Evolutionary conservation across 2,797 vertebrate species (phyloP).

Genomic region (Micrastur ruficollis): DNA sequence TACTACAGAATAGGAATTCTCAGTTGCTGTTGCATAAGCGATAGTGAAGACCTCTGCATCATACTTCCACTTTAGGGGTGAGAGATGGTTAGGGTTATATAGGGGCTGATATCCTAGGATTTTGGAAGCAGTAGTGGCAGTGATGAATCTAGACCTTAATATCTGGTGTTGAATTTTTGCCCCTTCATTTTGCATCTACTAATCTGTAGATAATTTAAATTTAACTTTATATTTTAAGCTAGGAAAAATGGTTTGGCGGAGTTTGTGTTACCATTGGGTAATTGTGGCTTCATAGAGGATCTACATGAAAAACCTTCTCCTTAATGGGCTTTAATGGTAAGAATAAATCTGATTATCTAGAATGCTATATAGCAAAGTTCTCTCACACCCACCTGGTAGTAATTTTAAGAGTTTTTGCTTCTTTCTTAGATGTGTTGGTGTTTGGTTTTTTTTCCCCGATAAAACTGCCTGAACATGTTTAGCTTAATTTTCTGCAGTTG

Average conservation of each 20-base stretch:
- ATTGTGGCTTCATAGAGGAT: neutral
- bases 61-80: neutral
- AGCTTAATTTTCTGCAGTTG: neutral
- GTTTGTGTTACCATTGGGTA: neutral
- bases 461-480: neutral
- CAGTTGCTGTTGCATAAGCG: neutral
- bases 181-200: neutral
- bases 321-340: neutral
- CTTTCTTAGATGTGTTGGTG: neutral
- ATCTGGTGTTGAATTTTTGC: neutral
- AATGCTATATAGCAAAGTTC: neutral
- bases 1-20: neutral
- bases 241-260: neutral
- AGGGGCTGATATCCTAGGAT: neutral
- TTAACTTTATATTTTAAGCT: neutral
- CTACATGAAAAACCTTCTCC: neutral
- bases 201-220: neutral
- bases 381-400: neutral
- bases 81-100: neutral
- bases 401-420: neutral
- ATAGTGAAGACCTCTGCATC: neutral
- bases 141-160: neutral
- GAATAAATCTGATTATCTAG: neutral
- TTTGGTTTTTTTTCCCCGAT: neutral
- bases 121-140: neutral